A percentile compares a stretch with the other conserved stretches of the same genome.
These are phyloP conservation scores for Echinometra lucunter DNA, from an alignment of 53 echinoderm and acorn worm genomes.

Conservation along the genomic window DNA sequence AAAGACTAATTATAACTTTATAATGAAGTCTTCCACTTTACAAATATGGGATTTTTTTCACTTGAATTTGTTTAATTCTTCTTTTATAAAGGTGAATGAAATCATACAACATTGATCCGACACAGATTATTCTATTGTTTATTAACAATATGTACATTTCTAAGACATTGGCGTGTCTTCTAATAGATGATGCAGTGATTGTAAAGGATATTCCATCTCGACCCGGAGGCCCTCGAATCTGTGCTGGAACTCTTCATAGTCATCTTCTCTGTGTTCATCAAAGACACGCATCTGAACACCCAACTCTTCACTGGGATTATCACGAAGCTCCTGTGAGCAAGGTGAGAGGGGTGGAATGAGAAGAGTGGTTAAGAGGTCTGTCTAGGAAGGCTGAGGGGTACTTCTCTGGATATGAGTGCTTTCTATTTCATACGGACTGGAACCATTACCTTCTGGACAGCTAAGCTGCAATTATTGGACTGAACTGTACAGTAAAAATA, in stretches of 20 bases:
- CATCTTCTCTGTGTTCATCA: constrained; percentile 93
- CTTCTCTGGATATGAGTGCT: background rate
- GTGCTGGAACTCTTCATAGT: constrained; percentile 93
- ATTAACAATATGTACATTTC: background rate
- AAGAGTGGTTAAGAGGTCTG: background rate
- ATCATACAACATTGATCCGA: too few species aligned
- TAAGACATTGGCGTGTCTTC: background rate
- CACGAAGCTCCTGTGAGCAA: constrained; percentile 81
- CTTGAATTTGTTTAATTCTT: too few species aligned
- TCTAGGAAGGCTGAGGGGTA: background rate
- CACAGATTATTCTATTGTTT: background rate
- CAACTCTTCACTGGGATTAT: constrained; percentile 89
- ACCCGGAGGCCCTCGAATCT: constrained; percentile 94
- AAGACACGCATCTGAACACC: constrained; percentile 90
- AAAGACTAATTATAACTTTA: too few species aligned
- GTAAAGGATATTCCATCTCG: constrained; percentile 99
- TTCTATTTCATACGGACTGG: background rate
- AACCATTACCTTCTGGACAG: background rate
- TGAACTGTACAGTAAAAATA: too few species aligned
- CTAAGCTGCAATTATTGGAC: background rate
- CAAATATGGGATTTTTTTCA: too few species aligned
- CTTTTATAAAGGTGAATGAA: too few species aligned
- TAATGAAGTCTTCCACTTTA: too few species aligned
- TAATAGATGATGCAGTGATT: background rate
- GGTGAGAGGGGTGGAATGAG: background rate